Evolutionary conservation across 2,888 invertebrate species (phyloP).

Genomic region (Sabatieria punctata): DNA sequence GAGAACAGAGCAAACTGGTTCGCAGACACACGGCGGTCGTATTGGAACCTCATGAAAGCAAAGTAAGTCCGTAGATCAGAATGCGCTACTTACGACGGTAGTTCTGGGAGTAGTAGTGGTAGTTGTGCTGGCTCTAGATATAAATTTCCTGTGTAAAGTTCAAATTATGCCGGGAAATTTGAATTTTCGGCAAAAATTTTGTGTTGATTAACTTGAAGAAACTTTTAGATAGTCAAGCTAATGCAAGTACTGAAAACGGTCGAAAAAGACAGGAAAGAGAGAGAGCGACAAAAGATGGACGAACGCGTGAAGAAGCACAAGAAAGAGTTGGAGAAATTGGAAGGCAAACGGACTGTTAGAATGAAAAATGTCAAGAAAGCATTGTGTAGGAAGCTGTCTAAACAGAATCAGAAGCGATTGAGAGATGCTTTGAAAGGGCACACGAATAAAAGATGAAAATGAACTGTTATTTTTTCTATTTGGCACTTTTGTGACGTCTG

Average conservation of each 20-base stretch:
- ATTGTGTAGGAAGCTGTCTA: slow-evolving; percentile 13
- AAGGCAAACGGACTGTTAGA: slow-evolving; percentile 18
- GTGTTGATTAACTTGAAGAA: slow-evolving; percentile 8
- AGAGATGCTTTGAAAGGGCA: not conserved
- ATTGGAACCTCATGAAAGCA: slow-evolving; percentile 67
- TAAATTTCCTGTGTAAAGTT: too few species aligned
- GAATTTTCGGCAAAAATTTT: not conserved
- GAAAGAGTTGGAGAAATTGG: slow-evolving; percentile 31
- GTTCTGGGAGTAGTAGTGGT: slow-evolving; percentile 9
- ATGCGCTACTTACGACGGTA: slow-evolving; percentile 13
- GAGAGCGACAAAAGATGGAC: slow-evolving; percentile 49
- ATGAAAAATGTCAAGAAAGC: slow-evolving; percentile 19
- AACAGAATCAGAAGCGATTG: not conserved
- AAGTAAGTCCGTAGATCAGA: too few species aligned
- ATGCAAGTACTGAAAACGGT: slow-evolving; percentile 46
- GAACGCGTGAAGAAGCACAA: slow-evolving; percentile 44
- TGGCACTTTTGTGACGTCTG: too few species aligned
- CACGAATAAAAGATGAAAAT: too few species aligned
- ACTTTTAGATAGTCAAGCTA: slow-evolving; percentile 47
- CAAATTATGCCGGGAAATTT: not conserved
- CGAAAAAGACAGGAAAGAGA: slow-evolving; percentile 49
- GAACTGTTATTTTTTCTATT: too few species aligned
- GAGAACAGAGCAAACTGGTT: slow-evolving; percentile 3
- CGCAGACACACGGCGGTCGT: slow-evolving; percentile 47
- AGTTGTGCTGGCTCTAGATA: too few species aligned